A percentile compares a stretch with the other conserved stretches of the same genome.
Conservation (phyloP, 2,888 invertebrate genomes). For the Stenolophus ochropezus region DNA sequence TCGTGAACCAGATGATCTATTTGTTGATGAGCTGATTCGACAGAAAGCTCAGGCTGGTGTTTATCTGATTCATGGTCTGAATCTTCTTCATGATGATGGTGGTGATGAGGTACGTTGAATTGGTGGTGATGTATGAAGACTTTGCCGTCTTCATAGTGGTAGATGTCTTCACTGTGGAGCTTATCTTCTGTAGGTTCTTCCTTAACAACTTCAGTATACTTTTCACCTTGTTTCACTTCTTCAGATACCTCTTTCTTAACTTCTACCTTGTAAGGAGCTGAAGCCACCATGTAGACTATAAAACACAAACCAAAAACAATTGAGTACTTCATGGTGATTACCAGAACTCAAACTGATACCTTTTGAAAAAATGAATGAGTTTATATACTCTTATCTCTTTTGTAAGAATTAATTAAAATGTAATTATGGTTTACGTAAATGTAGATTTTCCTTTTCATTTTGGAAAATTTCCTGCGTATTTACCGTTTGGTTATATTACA, state of each 20-base stretch:
- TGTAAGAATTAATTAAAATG: neutral
- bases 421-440: neutral
- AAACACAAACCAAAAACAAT: neutral
- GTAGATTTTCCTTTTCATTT: neutral
- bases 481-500: neutral
- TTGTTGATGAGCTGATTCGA: neutral
- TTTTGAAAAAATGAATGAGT: neutral
- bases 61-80: neutral
- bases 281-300: neutral
- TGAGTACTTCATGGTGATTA: neutral
- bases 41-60: neutral
- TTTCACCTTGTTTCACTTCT: neutral
- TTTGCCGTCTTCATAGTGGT: neutral
- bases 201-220: neutral
- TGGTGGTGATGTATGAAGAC: neutral
- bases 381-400: constrained; percentile 1
- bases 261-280: neutral
- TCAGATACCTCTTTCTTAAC: neutral
- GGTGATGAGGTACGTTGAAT: neutral
- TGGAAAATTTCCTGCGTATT: neutral
- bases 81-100: neutral
- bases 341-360: neutral
- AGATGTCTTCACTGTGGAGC: neutral
- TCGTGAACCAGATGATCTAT: neutral
- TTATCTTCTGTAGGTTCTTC: neutral